Conservation (phyloP, 1,140 invertebrate genomes). For the Agrypnia vestita region DNA sequence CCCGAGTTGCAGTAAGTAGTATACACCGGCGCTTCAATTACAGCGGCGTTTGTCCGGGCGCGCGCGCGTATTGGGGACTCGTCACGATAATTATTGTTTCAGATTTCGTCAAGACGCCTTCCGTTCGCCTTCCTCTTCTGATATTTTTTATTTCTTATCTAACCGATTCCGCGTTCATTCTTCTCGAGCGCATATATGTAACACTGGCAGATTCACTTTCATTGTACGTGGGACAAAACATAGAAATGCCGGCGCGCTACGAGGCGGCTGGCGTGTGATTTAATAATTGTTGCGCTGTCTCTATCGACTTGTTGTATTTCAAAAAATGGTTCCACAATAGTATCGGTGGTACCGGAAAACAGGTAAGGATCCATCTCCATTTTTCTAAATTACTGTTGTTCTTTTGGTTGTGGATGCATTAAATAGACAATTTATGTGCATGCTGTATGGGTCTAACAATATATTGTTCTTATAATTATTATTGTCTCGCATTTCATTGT, state of each 20-base stretch:
- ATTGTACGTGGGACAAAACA: slow-evolving; percentile 19
- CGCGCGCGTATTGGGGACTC: too few species aligned
- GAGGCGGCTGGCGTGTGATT: neutral
- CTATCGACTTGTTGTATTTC: neutral
- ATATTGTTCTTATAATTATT: too few species aligned
- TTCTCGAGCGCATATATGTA: slow-evolving; percentile 30
- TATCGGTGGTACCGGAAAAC: neutral
- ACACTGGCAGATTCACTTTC: slow-evolving; percentile 27
- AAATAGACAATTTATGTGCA: too few species aligned
- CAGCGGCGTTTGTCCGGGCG: too few species aligned
- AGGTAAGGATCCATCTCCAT: neutral
- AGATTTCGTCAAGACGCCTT: too few species aligned
- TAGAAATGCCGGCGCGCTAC: neutral
- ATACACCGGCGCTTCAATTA: neutral
- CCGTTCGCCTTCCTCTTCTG: neutral
- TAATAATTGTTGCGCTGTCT: neutral
- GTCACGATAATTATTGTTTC: too few species aligned
- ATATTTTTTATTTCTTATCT: slow-evolving; percentile 9
- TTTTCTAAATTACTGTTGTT: neutral
- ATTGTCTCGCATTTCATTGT: too few species aligned
- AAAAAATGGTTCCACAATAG: neutral
- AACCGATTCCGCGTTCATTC: slow-evolving; percentile 13
- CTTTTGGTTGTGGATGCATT: neutral
- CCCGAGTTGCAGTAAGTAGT: neutral
- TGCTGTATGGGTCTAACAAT: too few species aligned